These are phyloP conservation scores for Leptonema lineaticorne DNA, from an alignment of 1,140 invertebrate species.

Conservation along the genomic window DNA sequence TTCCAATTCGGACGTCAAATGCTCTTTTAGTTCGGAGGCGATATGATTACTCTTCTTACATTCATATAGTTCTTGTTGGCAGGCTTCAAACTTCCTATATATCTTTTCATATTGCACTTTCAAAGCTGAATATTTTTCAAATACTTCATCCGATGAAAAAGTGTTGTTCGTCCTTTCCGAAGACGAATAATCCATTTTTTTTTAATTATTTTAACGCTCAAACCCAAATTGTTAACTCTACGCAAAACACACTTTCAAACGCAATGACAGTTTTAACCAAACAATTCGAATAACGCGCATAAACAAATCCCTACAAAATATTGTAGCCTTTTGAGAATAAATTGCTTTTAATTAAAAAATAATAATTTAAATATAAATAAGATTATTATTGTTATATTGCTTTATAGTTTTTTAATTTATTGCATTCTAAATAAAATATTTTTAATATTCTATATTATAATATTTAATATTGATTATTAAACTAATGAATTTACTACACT, in stretches of 20 bases:
- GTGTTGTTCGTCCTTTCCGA: slow-evolving; percentile 6
- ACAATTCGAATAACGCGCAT: neutral
- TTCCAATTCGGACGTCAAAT: slow-evolving; percentile 51
- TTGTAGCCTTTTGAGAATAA: too few species aligned
- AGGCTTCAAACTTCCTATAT: slow-evolving; percentile 45
- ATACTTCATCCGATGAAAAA: slow-evolving; percentile 43
- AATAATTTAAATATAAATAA: too few species aligned
- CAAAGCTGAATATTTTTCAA: slow-evolving; percentile 49
- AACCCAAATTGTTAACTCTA: neutral
- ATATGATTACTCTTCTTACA: slow-evolving; percentile 50
- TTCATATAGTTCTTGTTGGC: slow-evolving; percentile 54
- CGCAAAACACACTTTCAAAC: neutral
- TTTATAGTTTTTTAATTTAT: too few species aligned
- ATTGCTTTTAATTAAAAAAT: too few species aligned
- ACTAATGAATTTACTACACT: too few species aligned
- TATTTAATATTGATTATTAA: too few species aligned
- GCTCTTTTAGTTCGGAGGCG: slow-evolving; percentile 52
- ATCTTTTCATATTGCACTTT: slow-evolving; percentile 52
- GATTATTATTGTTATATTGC: too few species aligned
- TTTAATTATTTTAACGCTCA: too few species aligned
- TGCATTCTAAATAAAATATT: too few species aligned
- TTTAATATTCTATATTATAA: too few species aligned
- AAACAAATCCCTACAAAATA: neutral
- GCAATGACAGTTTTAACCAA: neutral
- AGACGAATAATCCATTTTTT: slow-evolving; percentile 22